Base-by-base conservation (phyloP, 2,113 vertebrate species). In the Atrichornis clamosus region DNA sequence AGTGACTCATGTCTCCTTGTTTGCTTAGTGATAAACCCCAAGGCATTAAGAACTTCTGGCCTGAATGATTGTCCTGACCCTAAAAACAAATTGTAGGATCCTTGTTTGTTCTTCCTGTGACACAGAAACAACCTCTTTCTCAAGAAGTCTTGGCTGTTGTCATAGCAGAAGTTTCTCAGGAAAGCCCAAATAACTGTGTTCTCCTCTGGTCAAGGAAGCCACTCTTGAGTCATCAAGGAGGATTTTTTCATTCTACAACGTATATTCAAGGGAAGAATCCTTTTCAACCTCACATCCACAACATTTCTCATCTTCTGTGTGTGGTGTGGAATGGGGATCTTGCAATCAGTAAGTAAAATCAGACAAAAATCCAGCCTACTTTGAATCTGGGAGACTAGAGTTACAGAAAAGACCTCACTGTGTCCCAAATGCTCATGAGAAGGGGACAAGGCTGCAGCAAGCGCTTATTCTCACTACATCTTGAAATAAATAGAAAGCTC, bases 71-170 rank as follows among this genome's bases (percentile, higher is more conserved):
- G 27, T 53, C 9, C 20, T 75, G 64, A 84, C 17, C 47, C 70
- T 37, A 63, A 85, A 70, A 37, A 74, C n/a, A 69, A 68, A 90
- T 30, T 90, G 30, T 53, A 74, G 9, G 53, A 64, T 23, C 6
- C n/a, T 80, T n/a, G n/a, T n/a, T n/a, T n/a, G n/a, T 87, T 91
- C 67, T 90, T 95, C 79, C 75, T 80, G n/a, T 86, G 47, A 70
- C 56, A 92, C 50, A 84, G 68, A 89, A 89, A 74, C 11, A 74
- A 62, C 6, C 6, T 50, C 42, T 63, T 90, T 84, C 64, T 63
- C 46, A 84, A 83, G 67, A 85, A 90, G 42, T 55, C 13, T 21
- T 81, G 53, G 11, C 27, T 92, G 42, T 47, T 47, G 15, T 44
- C 27, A 15, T 63, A 70, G 12, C n/a, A 63, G 23, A 77, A 67